Evolutionary conservation across 2,113 vertebrate genomes (phyloP).

Genomic region (Lanius ludovicianus): DNA sequence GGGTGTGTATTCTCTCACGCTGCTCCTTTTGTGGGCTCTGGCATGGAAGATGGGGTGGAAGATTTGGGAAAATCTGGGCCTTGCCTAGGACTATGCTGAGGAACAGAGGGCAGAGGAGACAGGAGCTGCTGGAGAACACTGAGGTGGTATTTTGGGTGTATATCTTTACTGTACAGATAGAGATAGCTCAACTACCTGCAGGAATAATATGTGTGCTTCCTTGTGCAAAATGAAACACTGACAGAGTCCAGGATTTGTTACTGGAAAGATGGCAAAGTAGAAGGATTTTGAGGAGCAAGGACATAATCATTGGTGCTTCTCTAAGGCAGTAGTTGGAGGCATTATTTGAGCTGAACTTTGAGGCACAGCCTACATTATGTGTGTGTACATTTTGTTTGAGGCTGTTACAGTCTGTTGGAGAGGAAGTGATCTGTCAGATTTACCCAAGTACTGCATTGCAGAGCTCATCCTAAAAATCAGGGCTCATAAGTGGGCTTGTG

Average conservation of each 20-base stretch:
- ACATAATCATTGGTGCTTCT: neutral
- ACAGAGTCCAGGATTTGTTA: neutral
- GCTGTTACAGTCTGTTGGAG: neutral
- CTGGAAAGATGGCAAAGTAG: neutral
- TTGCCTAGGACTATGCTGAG: neutral
- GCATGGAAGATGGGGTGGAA: neutral
- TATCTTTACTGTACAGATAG: neutral
- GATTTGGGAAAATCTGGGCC: neutral
- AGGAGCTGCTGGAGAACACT: neutral
- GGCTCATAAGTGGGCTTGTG: accelerated
- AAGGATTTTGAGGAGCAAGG: neutral
- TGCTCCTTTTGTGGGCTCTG: neutral
- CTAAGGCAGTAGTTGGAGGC: neutral
- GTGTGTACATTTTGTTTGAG: neutral
- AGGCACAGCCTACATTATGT: accelerated
- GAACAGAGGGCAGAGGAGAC: neutral
- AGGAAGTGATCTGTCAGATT: neutral
- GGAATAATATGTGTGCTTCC: neutral
- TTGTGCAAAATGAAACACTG: neutral
- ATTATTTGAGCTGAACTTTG: neutral
- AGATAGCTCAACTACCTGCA: neutral
- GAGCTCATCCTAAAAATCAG: neutral
- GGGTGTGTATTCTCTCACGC: accelerated
- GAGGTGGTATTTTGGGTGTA: neutral
- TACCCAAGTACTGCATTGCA: neutral